These are phyloP conservation scores for Desmophyllum pertusum DNA, from an alignment of 92 coral and sea anemone genomes.

Conservation along the genomic window DNA sequence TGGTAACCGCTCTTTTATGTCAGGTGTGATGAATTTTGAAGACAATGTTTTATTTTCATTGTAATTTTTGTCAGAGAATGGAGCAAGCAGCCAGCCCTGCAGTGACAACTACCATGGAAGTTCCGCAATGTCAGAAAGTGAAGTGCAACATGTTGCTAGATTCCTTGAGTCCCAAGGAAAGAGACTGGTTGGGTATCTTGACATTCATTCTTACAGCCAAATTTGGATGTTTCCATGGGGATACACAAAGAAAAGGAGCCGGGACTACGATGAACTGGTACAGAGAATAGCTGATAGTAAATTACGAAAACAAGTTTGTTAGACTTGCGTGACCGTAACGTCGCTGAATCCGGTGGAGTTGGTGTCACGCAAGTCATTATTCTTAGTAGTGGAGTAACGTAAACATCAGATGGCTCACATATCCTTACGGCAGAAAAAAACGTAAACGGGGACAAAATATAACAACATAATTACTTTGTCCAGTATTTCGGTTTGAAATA, in stretches of 20 bases:
- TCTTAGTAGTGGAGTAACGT: no score
- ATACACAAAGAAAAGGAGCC: slow-evolving; percentile 41
- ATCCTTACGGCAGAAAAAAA: no score
- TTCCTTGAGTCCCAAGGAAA: slow-evolving; percentile 58
- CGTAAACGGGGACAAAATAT: no score
- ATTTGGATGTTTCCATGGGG: slow-evolving; percentile 90
- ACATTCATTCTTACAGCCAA: slow-evolving; percentile 84
- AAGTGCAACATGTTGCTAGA: slow-evolving; percentile 63
- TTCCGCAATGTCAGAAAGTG: slow-evolving; percentile 73
- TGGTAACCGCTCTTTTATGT: no score
- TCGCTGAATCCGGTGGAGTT: no score
- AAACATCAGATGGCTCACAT: no score
- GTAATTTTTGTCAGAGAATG: not conserved
- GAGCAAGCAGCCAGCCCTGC: slow-evolving; percentile 71
- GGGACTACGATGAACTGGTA: slow-evolving; percentile 73
- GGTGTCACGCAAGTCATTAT: no score
- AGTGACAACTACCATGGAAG: slow-evolving; percentile 73
- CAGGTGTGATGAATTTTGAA: not conserved
- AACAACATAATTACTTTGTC: no score
- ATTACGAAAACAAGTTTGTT: not conserved
- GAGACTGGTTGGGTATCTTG: slow-evolving; percentile 62
- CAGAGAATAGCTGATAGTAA: not conserved
- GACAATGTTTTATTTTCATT: not conserved
- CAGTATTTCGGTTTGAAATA: no score
- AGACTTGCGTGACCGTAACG: no score